Percentiles rank a stretch among this genome's conserved stretches.
phyloP scores from a whole-genome alignment of 2,888 invertebrate genomes.

The Alloplasta piceator region DNA sequence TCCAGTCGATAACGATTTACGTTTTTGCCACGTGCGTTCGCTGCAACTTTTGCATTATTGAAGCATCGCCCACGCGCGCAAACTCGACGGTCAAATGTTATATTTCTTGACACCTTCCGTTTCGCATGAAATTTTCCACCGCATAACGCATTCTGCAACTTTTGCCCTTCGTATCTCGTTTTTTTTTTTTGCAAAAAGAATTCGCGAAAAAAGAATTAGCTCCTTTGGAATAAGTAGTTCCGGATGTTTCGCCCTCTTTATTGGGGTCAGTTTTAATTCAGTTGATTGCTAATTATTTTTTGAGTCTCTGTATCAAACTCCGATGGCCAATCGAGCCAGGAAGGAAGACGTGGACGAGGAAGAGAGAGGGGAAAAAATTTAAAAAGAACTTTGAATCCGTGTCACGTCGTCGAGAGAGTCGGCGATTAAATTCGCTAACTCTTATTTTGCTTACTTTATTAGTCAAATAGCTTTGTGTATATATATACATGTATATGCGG shows the following conservation, averaged over 20 bases:
- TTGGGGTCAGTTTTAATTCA: not conserved
- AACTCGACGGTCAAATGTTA: slow-evolving; percentile 32
- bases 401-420: slow-evolving; percentile 37
- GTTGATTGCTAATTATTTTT: slow-evolving; percentile 8
- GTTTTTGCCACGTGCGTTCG: slow-evolving; percentile 60
- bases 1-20: slow-evolving; percentile 66
- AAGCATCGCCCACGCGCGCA: slow-evolving; percentile 48
- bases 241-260: not conserved
- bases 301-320: not conserved
- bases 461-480: not conserved
- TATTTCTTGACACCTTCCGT: not conserved
- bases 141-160: not conserved
- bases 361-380: not conserved
- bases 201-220: too few relatives aligned
- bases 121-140: not conserved
- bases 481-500: not conserved
- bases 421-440: slow-evolving; percentile 27
- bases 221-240: too few relatives aligned
- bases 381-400: slow-evolving; percentile 1
- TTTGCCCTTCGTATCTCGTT: not conserved
- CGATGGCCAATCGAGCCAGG: not conserved
- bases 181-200: not conserved
- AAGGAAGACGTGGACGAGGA: slow-evolving; percentile 1
- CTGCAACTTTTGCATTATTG: slow-evolving; percentile 65
- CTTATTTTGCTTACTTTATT: slow-evolving; percentile 2